Evolutionary conservation across 2,888 invertebrate genomes (phyloP), one percentile per base, ranked within the genome.

Genomic region (Geotrupes spiniger): DNA sequence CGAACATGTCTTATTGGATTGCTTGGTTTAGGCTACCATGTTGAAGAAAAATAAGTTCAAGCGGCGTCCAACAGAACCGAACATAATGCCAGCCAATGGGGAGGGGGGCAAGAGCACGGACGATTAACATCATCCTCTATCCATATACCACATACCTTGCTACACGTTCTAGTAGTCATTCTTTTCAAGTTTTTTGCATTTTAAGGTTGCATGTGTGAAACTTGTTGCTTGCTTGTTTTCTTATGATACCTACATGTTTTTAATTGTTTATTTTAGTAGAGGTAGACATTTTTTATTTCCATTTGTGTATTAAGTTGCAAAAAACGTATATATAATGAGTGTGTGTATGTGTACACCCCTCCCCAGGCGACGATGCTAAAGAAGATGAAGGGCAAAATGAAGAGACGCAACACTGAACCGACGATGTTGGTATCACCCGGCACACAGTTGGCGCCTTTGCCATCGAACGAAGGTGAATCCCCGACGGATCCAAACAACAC

Each of bases 11-110:
- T 11, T 14, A 40, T 40, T 26, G 14, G n/a, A 39, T 9, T 39
- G 26, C 26, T 39, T 39, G 37, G 46, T 56, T 50, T 83, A 98
- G 98, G 98, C 98, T 75, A 98, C 97, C 78, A 99, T 99, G 98
- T 84, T 99, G 85, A 97, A 97, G 89, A 99, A 98, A 88, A 89
- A 89, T 81, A 98, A 97, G 85, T 94, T 95, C 84, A 95, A 93
- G 81, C 86, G 95, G 75, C 88, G 92, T 67, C 89, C 91, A 73
- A 89, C 89, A 65, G 88, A 89, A 77, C 85, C 85, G 69, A 83
- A 84, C 78, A 85, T 87, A 77, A 78, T 81, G 70, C 78, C 82
- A 68, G 79, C 82, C 75, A 81, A 82, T 75, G 82, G 81, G 75
- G 81, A 83, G 79, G 82, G 82, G 78, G 81, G 81, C 76, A 80